A percentile compares a stretch with the other conserved stretches of the same genome.
phyloP scores from a whole-genome alignment of 2,888 invertebrate species.

The Drosophila birchii region DNA sequence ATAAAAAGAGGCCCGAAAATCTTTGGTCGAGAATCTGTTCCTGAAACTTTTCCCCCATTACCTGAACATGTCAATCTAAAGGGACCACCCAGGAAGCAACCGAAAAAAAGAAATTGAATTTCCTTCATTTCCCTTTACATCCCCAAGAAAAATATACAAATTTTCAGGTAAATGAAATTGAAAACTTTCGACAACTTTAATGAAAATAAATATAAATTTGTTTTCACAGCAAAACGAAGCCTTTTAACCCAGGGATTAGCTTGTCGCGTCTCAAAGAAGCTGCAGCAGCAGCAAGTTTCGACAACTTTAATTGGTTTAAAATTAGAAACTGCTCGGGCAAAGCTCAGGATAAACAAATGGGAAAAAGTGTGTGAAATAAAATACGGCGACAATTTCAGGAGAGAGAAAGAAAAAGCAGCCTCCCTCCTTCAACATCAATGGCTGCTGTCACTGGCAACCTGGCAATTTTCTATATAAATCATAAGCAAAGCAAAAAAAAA shows the following conservation, averaged over 20 bases:
- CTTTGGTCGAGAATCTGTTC: conserved; percentile 25
- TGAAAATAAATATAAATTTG: conserved; percentile 71
- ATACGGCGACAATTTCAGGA: conserved; percentile 33
- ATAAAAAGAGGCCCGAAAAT: conserved; percentile 14
- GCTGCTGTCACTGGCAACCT: conserved; percentile 68
- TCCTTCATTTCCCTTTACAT: conserved; percentile 36
- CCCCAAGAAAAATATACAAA: conserved; percentile 32
- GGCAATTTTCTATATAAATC: conserved; percentile 38
- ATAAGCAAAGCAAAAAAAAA: conserved; percentile 24
- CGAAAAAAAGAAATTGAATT: conserved; percentile 59
- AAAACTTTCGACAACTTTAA: conserved; percentile 75
- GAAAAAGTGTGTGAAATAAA: conserved; percentile 40
- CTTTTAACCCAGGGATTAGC: conserved; percentile 61
- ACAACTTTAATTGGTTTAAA: conserved; percentile 79
- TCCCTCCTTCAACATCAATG: conserved; percentile 51
- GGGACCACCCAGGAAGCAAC: conserved; percentile 56
- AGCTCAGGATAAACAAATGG: conserved; percentile 11
- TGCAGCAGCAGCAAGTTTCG: conserved; percentile 57
- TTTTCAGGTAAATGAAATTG: conserved; percentile 66
- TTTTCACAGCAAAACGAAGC: conserved; percentile 15
- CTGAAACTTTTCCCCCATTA: conserved; percentile 33
- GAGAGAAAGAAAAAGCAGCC: background rate
- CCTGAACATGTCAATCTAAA: conserved; percentile 57
- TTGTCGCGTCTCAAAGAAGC: conserved; percentile 48
- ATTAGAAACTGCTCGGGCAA: conserved; percentile 46